Evolutionary conservation across 2,888 invertebrate species (phyloP), one percentile per base, ranked within the genome.

Genomic region (Plutella xylostella): DNA sequence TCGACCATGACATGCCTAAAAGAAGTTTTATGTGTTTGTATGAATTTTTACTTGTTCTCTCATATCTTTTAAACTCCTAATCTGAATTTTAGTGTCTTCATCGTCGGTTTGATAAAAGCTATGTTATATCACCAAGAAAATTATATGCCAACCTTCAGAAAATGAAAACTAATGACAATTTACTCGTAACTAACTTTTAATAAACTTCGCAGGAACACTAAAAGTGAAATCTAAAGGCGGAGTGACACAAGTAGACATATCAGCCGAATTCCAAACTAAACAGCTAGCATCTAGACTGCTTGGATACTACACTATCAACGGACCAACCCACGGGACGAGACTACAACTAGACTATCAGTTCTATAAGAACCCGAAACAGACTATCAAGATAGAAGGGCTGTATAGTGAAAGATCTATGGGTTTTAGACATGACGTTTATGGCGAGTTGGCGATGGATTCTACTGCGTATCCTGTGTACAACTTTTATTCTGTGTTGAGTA

Each of bases 401-500:
- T 64, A 75, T 40, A 85, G 83, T 11, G 88, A 90, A 58, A 85
- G 87, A 41, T 78, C 87, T 0, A 70, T 86, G 4, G 87, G 85
- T 20, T 86, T 84, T 17, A 65, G 89, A 43, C 85, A 86, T 6
- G 86, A 88, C 51, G 66, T 89, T 53, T 85, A 88, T 37, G 91
- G 90, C 0, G 88, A 89, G 46, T 65, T 92, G 42, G 88, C 88
- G 35, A 76, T 94, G 54, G 86, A 88, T 47, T 91, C 92, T 11
- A 89, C 92, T 0, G 92, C 93, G 0, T 93, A 94, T 72, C 90
- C 92, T 0, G 86, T 87, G 31, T 86, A 90, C 46, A 90, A 92
- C 65, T 90, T 92, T 61, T 88, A 87, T 47, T 75, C 89, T 1
- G 85, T 88, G 38, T 57, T 87, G 21, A 88, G 86, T 51, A 89